phyloP scores from a whole-genome alignment of 2,797 vertebrate species.

The Notoglanidium macrostoma region DNA sequence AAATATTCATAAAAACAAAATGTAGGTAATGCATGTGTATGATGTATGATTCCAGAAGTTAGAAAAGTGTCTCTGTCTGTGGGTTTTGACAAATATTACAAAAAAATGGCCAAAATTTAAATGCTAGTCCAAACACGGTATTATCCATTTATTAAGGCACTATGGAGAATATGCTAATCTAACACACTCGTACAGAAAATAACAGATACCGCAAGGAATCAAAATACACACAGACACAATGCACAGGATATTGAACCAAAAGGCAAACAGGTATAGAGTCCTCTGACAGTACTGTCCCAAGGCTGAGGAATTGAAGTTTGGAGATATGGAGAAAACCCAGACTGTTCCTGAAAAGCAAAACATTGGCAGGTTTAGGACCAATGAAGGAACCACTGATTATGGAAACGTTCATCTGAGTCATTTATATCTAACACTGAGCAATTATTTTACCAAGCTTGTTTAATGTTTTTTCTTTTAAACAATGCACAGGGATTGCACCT shows the following conservation, averaged over 20 bases:
- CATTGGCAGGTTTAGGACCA: background rate
- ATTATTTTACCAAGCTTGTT: background rate
- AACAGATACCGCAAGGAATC: constrained; percentile 21
- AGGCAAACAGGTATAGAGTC: constrained; percentile 69
- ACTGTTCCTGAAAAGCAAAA: constrained; percentile 63
- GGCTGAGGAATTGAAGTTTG: constrained; percentile 54
- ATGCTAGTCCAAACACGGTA: background rate
- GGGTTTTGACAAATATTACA: background rate
- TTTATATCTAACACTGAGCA: background rate
- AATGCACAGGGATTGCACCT: background rate
- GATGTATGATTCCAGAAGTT: background rate
- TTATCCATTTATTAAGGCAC: background rate
- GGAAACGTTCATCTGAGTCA: background rate
- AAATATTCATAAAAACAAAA: background rate
- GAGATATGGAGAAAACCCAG: constrained; percentile 75
- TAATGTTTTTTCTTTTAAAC: background rate
- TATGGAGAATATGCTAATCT: background rate
- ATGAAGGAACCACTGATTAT: background rate
- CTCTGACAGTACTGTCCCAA: constrained; percentile 62
- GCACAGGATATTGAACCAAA: constrained; percentile 68
- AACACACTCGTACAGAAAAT: constrained; percentile 26
- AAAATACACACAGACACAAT: constrained; percentile 57
- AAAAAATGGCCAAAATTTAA: background rate
- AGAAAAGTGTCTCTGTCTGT: background rate
- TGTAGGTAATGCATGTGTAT: background rate